These are phyloP conservation scores for Drosophila sucinea DNA, from an alignment of 1,140 invertebrate genomes.

Conservation along the genomic window DNA sequence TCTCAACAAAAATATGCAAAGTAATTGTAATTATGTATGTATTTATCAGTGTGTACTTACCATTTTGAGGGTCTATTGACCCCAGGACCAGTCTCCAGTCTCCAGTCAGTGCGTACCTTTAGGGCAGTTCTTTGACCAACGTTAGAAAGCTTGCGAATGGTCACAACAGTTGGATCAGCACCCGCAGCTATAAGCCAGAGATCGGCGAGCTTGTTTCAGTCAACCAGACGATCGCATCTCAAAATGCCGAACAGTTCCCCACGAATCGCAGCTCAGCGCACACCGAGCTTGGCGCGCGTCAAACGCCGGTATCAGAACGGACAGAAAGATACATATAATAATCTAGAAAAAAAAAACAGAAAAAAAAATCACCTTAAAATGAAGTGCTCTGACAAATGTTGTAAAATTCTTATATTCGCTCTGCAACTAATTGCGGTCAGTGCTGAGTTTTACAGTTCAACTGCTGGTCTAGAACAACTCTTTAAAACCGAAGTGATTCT, in stretches of 20 bases:
- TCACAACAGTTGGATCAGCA: constrained; percentile 29
- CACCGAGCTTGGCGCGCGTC: constrained; percentile 8
- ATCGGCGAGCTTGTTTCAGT: constrained; percentile 49
- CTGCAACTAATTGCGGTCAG: constrained; percentile 27
- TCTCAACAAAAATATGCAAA: constrained; percentile 12
- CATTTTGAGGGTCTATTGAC: constrained; percentile 54
- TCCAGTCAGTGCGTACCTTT: constrained; percentile 43
- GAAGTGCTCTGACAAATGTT: constrained; percentile 14
- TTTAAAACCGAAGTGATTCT: constrained; percentile 93
- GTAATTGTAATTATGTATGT: neutral
- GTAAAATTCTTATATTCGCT: constrained; percentile 25
- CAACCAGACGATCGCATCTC: constrained; percentile 26
- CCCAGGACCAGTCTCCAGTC: neutral
- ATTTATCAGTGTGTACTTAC: neutral
- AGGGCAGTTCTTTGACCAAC: constrained; percentile 69
- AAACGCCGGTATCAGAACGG: constrained; percentile 5
- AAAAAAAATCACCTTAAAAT: constrained; percentile 2
- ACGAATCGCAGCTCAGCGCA: constrained; percentile 50
- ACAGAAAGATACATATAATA: neutral
- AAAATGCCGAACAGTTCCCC: constrained; percentile 49
- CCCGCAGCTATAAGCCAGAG: constrained; percentile 34
- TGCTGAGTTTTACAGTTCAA: constrained; percentile 91
- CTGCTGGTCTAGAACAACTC: constrained; percentile 93
- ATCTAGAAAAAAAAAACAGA: neutral
- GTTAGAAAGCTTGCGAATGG: neutral